Base-by-base conservation (phyloP, 2,888 invertebrate genomes). In the Macroteleia sp. region DNA sequence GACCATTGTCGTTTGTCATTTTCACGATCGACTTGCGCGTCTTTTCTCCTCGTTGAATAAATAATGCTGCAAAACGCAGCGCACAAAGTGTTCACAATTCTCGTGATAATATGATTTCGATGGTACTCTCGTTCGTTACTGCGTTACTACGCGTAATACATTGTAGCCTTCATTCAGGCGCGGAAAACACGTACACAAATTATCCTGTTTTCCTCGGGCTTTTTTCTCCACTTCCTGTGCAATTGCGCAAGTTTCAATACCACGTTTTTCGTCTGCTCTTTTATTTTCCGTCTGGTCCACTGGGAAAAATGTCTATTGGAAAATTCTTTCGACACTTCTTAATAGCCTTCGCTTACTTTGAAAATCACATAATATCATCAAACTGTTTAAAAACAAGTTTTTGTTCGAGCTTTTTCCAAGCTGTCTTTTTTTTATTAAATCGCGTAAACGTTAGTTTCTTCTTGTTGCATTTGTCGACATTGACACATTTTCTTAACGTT, bases 11-110 rank as follows among this genome's bases (percentile, higher is more conserved):
- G 59, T 69, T 69, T 56, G 62, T 73, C 69, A 76, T 79, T 79
- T 79, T 76, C 76, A 73, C 59, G 39, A 76, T 50, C 48, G 48
- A 76, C 75, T 75, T 67, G 64, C 59, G 57, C 76, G 44, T 79
- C 71, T 71, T 75, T 61, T 34, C 57, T 39, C 19, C 67, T 69
- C 50, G 61, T 39, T 78, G 61, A 70, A 78, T 78, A 64, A 70
- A 78, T 73, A 76, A 79, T 73, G 73, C 67, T 61, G 48, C 59
- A 59, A 54, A 66, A 64, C 59, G 62, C 59, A 44, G 41, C 61
- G 54, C 52, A 71, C 75, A 79, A 57, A 66, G 78, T 70, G 66
- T 61, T 77, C 46, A 42, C 71, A 57, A 64, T 64, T 59, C 59
- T 52, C 56, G 39, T 20, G 48, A 48, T 69, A 69, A 57, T 52